Evolutionary conservation across 2,888 invertebrate species (phyloP).

Genomic region (Lasioglossum calceatum): DNA sequence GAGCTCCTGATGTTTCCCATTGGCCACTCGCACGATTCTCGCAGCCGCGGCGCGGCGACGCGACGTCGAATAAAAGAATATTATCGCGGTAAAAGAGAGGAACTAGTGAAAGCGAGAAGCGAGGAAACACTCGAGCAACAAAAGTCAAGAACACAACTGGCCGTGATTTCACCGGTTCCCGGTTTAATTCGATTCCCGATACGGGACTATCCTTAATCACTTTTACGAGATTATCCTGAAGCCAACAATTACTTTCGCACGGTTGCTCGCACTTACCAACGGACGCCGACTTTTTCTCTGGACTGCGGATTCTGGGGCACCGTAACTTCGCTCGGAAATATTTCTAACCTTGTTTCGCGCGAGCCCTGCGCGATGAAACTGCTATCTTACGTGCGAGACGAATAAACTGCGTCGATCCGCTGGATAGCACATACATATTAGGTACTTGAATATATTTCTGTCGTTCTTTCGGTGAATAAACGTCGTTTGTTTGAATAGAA

Average conservation of each 20-base stretch:
- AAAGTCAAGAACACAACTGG: conserved; percentile 12
- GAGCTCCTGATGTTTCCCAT: neutral
- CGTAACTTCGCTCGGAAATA: neutral
- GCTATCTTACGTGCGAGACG: neutral
- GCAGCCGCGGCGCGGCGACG: neutral
- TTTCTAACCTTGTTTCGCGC: neutral
- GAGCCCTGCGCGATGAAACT: neutral
- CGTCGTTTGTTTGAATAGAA: too few relatives aligned
- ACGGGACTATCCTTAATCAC: conserved; percentile 52
- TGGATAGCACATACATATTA: neutral
- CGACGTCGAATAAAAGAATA: conserved; percentile 16
- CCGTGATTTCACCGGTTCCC: conserved; percentile 26
- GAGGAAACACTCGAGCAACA: neutral
- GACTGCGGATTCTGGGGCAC: neutral
- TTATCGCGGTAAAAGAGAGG: neutral
- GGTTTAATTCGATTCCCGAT: conserved; percentile 55
- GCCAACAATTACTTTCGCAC: conserved; percentile 51
- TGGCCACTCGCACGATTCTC: neutral
- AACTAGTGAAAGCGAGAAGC: neutral
- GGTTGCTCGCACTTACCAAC: conserved; percentile 3
- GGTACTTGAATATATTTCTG: neutral
- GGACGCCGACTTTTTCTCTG: neutral
- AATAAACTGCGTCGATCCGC: neutral
- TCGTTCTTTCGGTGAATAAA: neutral
- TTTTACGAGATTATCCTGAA: conserved; percentile 48